Percentiles rank a stretch among this genome's conserved stretches.
phyloP scores from a whole-genome alignment of 2,113 vertebrate genomes.

The Eretmochelys imbricata region DNA sequence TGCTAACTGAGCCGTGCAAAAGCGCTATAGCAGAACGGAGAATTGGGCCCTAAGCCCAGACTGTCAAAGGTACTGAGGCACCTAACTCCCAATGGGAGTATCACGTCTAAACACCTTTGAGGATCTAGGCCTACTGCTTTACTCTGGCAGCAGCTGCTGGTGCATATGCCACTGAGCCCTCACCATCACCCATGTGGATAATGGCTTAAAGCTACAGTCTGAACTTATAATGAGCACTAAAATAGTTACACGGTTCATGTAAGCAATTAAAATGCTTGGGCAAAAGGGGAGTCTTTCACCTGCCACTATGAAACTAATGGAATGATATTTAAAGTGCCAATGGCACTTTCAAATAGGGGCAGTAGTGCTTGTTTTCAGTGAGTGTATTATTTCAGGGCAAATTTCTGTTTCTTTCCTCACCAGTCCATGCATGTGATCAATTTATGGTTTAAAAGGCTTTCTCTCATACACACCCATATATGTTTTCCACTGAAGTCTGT shows the following conservation, averaged over 20 bases:
- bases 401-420: slow-evolving; percentile 25
- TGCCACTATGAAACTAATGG: background rate
- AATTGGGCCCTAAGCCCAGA: background rate
- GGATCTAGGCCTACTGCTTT: background rate
- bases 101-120: background rate
- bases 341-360: background rate
- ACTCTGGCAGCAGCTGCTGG: fast-evolving
- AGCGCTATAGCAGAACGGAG: background rate
- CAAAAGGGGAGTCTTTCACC: background rate
- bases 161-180: fast-evolving
- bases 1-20: background rate
- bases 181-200: fast-evolving
- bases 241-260: fast-evolving
- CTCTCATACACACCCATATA: slow-evolving; percentile 63
- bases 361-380: background rate
- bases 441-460: slow-evolving; percentile 74
- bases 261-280: background rate
- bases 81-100: background rate
- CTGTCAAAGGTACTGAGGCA: background rate
- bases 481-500: slow-evolving; percentile 81
- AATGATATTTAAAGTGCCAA: background rate
- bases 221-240: background rate
- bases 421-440: slow-evolving; percentile 55
- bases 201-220: background rate
- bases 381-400: slow-evolving; percentile 24